phyloP scores from a whole-genome alignment of 2,113 vertebrate species.

The Acinonyx jubatus region DNA sequence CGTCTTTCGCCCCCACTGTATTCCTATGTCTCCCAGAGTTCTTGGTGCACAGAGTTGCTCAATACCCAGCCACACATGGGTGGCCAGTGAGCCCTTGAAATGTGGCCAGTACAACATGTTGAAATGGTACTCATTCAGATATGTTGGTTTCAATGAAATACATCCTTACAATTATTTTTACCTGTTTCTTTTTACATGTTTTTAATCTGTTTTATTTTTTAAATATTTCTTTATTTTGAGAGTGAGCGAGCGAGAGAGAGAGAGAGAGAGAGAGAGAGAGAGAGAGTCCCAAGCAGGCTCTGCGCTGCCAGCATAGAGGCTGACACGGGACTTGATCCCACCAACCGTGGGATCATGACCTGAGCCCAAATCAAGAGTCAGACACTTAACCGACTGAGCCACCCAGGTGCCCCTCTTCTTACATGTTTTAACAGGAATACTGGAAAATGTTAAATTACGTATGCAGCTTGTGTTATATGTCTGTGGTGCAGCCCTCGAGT shows the following conservation, averaged over 20 bases:
- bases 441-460: neutral
- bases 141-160: neutral
- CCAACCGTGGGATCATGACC: too few species aligned
- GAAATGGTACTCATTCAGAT: neutral
- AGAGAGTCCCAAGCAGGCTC: too few species aligned
- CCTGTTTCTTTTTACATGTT: neutral
- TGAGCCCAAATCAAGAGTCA: too few species aligned
- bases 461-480: neutral
- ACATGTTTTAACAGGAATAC: neutral
- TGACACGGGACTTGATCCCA: too few species aligned
- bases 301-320: too few species aligned
- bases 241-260: neutral
- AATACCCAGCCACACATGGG: neutral
- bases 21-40: neutral
- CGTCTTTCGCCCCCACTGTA: neutral
- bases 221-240: neutral
- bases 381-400: too few species aligned
- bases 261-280: neutral
- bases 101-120: neutral
- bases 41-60: neutral
- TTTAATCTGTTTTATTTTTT: neutral
- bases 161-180: neutral
- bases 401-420: neutral
- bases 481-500: accelerated
- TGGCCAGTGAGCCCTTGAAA: neutral